Evolutionary conservation across 2,888 invertebrate genomes (phyloP), one percentile per base, ranked within the genome.

Genomic region (Hypselothyrea guttata): DNA sequence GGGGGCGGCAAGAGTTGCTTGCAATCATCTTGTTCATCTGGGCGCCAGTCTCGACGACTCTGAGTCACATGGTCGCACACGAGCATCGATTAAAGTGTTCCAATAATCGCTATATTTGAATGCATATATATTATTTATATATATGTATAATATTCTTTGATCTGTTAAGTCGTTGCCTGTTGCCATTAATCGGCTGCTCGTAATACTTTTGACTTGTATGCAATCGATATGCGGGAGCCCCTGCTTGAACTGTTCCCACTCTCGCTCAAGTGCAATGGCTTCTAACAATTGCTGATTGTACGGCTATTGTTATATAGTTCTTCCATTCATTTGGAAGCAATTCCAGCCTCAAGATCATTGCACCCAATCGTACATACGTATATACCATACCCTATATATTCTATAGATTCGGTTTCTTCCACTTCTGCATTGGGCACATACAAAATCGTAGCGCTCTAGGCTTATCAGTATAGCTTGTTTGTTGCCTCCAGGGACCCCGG

Each of bases 21-120:
- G 2, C 16, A 9, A 11, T 34, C 34, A 9, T 16, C 11, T 38
- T 18, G 7, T 38, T 7, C 28, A 28, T 1, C 16, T 4, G 5
- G 9, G 4, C 5, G 5, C 16, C 9, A 37, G 13, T 37, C 18
- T 16, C n/a, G 11, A 38, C 7, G 11, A 38, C n/a, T 52, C 35
- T 65, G 73, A 79, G 58, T 83, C 75, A 76, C 75, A 83, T 78
- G 62, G 62, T 49, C 15, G 56, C 78, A 68, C 71, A 78, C 69
- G 83, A 76, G 64, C 59, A 66, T 55, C 71, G 71, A 82, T 77
- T 71, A 71, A 74, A 47, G 35, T 56, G 44, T 66, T 48, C 44
- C 48, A 49, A 60, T 49, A 46, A 47, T 64, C 47, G 33, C 49
- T 40, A 11, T 47, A 40, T 31, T 48, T 54, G 54, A 7, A 33